Evolutionary conservation across 2,797 vertebrate species (phyloP).

Genomic region (Malurus splendens): DNA sequence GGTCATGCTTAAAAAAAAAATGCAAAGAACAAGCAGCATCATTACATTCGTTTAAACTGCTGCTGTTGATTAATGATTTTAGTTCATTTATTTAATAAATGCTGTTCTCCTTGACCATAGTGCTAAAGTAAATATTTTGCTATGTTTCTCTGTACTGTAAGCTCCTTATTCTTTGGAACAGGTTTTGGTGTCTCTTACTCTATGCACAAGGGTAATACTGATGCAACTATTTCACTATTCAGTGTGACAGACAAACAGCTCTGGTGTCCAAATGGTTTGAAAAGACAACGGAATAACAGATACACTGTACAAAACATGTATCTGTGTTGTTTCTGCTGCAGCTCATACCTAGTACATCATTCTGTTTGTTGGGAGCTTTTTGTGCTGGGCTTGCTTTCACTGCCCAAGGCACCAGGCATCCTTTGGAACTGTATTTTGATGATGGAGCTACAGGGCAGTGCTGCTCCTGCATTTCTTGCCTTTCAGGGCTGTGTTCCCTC

Average conservation of each 20-base stretch:
- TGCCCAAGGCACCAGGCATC: background rate
- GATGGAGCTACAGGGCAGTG: background rate
- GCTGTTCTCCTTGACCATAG: background rate
- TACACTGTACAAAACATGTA: too few species aligned
- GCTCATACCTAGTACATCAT: background rate
- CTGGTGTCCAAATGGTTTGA: background rate
- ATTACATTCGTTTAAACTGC: background rate
- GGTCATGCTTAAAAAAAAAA: background rate
- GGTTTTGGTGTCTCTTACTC: background rate
- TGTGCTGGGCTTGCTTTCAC: background rate
- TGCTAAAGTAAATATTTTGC: slow-evolving; percentile 15
- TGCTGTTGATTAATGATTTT: slow-evolving; percentile 15
- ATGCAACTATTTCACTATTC: background rate
- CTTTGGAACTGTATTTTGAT: background rate
- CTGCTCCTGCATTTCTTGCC: background rate
- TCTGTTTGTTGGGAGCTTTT: background rate
- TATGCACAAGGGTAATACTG: background rate
- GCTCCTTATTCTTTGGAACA: background rate
- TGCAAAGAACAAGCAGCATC: background rate
- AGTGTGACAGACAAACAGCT: background rate
- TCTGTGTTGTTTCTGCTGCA: background rate
- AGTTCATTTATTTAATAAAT: slow-evolving; percentile 15
- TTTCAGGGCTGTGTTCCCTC: background rate
- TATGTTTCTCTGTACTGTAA: background rate
- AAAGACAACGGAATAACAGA: background rate